phyloP scores from a whole-genome alignment of 2,113 vertebrate species.

The Phrynocephalus versicolor region DNA sequence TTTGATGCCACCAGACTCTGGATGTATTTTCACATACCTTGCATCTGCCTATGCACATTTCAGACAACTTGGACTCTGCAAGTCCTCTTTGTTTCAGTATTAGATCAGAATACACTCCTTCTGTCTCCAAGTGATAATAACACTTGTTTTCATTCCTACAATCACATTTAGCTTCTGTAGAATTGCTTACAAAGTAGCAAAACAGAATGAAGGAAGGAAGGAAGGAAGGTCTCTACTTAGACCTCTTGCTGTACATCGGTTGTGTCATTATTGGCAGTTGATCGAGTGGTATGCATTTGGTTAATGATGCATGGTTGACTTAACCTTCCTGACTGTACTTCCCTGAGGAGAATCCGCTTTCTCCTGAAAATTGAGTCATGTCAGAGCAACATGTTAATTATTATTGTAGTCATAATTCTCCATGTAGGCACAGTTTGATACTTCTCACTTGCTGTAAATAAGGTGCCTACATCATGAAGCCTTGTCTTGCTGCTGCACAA shows the following conservation, averaged over 20 bases:
- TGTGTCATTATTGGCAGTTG: slow-evolving; percentile 69
- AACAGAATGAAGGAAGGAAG: neutral
- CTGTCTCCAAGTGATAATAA: neutral
- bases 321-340: slow-evolving; percentile 68
- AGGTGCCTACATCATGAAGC: slow-evolving; percentile 26
- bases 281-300: slow-evolving; percentile 69
- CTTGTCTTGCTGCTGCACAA: slow-evolving; percentile 12
- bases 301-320: slow-evolving; percentile 75
- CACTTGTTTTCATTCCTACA: slow-evolving; percentile 55
- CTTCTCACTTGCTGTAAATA: slow-evolving; percentile 40
- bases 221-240: neutral
- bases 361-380: slow-evolving; percentile 66
- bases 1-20: neutral
- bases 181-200: slow-evolving; percentile 33
- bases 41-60: neutral
- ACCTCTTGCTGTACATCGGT: slow-evolving; percentile 51
- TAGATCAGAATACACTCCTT: neutral
- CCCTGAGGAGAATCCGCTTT: slow-evolving; percentile 59
- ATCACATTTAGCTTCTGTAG: neutral
- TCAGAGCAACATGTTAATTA: slow-evolving; percentile 57
- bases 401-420: slow-evolving; percentile 60
- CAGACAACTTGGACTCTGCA: neutral
- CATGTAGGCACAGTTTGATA: slow-evolving; percentile 54
- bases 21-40: neutral
- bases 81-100: neutral